Evolutionary conservation across 2,797 vertebrate genomes (phyloP).

Genomic region (Amblyraja radiata): DNA sequence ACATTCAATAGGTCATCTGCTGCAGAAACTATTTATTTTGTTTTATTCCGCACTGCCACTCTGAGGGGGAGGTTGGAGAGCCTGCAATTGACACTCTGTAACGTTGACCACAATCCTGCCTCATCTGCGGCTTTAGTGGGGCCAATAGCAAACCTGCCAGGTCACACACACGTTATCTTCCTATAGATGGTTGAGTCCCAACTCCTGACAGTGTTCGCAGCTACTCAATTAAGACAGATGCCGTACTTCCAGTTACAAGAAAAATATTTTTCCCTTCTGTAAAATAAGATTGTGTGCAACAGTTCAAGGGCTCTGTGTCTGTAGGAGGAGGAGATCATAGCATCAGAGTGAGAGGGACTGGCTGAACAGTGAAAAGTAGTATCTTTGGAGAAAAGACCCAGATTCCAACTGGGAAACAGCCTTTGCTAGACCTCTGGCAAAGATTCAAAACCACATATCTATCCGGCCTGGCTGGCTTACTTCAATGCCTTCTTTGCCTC

Average conservation of each 20-base stretch:
- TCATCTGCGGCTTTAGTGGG: background rate
- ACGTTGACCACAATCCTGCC: background rate
- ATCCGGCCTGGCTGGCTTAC: background rate
- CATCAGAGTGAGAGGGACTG: background rate
- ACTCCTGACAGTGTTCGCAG: background rate
- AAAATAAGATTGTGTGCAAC: background rate
- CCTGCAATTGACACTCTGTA: background rate
- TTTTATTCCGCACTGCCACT: background rate
- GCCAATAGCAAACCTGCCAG: background rate
- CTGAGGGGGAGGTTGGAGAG: background rate
- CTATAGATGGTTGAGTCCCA: background rate
- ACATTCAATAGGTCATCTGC: conserved; percentile 74
- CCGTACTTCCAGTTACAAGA: background rate
- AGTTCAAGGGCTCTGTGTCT: background rate
- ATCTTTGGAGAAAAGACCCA: background rate
- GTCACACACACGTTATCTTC: background rate
- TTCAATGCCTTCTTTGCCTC: background rate
- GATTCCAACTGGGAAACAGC: background rate
- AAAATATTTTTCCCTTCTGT: background rate
- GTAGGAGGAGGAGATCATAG: background rate
- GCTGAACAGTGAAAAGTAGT: background rate
- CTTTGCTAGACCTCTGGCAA: background rate
- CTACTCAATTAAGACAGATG: background rate
- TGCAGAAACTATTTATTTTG: conserved; percentile 50
- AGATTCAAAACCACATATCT: background rate